phyloP scores from a whole-genome alignment of 2,888 invertebrate genomes.

The Seira ritae region DNA sequence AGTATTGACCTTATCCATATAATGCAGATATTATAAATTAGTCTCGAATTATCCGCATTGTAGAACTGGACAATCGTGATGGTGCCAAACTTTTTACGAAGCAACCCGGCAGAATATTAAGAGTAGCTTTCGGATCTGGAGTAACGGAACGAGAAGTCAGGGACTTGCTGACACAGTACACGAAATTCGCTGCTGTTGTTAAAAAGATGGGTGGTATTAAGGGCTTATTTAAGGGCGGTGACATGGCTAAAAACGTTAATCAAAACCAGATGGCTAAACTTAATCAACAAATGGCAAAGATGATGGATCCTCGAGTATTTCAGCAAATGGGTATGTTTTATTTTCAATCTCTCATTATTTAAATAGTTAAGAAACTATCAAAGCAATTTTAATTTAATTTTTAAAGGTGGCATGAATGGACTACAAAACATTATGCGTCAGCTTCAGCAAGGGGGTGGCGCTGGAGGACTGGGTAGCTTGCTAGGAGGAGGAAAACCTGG shows the following conservation, averaged over 20 bases:
- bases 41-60: conserved; percentile 32
- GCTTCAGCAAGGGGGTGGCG: conserved; percentile 81
- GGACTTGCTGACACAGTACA: conserved; percentile 97
- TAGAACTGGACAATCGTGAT: conserved; percentile 95
- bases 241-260: conserved; percentile 99
- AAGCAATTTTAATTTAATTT: background rate
- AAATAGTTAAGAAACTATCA: background rate
- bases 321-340: conserved; percentile 87
- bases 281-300: conserved; percentile 99
- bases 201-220: conserved; percentile 99
- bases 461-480: conserved; percentile 67
- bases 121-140: conserved; percentile 95
- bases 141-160: conserved; percentile 97
- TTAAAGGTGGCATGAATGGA: conserved; percentile 94
- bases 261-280: conserved; percentile 98
- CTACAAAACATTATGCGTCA: conserved; percentile 99
- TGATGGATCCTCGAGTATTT: conserved; percentile 99
- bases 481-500: conserved; percentile 67
- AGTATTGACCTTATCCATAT: background rate
- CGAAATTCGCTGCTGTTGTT: conserved; percentile 99
- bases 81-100: conserved; percentile 97
- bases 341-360: conserved; percentile 9
- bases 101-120: conserved; percentile 86
- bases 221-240: conserved; percentile 95
- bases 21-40: background rate